Conservation (phyloP, 2,888 invertebrate species). For the Neuroscelio doddi region DNA sequence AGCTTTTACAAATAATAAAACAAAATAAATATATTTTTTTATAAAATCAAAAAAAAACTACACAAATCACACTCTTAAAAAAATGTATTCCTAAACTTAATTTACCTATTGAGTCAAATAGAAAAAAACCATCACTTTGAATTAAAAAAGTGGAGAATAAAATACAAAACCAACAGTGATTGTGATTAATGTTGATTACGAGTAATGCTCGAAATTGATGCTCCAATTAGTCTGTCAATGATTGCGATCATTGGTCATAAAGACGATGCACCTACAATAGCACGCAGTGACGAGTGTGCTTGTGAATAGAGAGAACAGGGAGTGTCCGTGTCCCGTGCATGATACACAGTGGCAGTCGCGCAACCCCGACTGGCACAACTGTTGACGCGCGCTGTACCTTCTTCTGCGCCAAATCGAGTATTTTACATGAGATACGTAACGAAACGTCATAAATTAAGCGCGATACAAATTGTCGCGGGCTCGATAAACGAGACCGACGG, state of each 20-base stretch:
- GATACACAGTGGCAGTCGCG: background rate
- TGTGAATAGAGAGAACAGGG: slow-evolving; percentile 1
- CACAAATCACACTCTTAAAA: too few relatives aligned
- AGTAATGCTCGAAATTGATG: slow-evolving; percentile 21
- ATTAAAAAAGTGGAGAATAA: background rate
- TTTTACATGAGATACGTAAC: too few relatives aligned
- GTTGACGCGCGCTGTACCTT: background rate
- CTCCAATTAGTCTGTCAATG: slow-evolving; percentile 20
- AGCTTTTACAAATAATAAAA: too few relatives aligned
- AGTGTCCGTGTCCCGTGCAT: slow-evolving; percentile 2
- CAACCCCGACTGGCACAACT: background rate
- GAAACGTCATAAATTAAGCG: too few relatives aligned
- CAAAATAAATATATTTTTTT: too few relatives aligned
- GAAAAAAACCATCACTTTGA: background rate
- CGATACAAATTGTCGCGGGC: too few relatives aligned
- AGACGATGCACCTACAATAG: slow-evolving; percentile 9
- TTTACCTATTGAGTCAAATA: too few relatives aligned
- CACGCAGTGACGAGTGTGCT: background rate
- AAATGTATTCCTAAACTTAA: too few relatives aligned
- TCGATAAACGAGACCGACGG: too few relatives aligned
- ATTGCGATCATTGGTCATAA: slow-evolving; percentile 12
- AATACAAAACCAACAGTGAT: too few relatives aligned
- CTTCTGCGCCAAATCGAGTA: too few relatives aligned
- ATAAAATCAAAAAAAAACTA: too few relatives aligned
- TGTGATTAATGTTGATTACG: background rate